phyloP scores from a whole-genome alignment of 2,797 vertebrate species.

The Pygocentrus nattereri region DNA sequence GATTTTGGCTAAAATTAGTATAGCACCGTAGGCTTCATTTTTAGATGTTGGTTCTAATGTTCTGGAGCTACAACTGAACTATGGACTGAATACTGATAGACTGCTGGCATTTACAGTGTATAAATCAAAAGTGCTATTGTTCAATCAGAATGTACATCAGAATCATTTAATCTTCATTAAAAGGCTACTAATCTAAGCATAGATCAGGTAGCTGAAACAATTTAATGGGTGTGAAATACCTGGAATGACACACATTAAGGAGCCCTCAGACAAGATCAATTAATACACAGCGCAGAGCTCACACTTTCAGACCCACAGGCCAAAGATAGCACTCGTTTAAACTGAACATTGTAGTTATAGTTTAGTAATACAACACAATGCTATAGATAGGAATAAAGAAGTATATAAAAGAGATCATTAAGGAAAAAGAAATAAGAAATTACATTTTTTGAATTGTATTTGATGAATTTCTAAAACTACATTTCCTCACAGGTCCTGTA shows the following conservation, averaged over 20 bases:
- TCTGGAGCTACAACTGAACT: too few species aligned
- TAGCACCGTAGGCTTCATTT: too few species aligned
- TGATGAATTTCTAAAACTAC: background rate
- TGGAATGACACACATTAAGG: conserved; percentile 82
- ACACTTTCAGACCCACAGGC: conserved; percentile 80
- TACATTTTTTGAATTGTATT: too few species aligned
- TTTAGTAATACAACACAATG: conserved; percentile 65
- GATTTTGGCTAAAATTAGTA: too few species aligned
- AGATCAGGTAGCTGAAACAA: conserved; percentile 81
- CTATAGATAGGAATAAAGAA: background rate
- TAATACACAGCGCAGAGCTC: conserved; percentile 84
- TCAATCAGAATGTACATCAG: too few species aligned
- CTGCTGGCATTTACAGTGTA: too few species aligned
- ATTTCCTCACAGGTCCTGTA: background rate
- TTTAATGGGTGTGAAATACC: conserved; percentile 83
- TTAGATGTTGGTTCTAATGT: too few species aligned
- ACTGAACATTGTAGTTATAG: conserved; percentile 81
- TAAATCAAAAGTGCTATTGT: too few species aligned
- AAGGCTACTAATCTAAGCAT: background rate
- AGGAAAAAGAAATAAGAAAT: background rate
- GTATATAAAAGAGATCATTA: background rate
- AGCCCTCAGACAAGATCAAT: conserved; percentile 81
- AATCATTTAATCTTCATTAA: conserved; percentile 2
- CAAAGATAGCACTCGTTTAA: conserved; percentile 77
- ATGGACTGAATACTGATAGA: too few species aligned